Evolutionary conservation across 2,888 invertebrate species (phyloP).

Genomic region (Sepioteuthis lessoniana): DNA sequence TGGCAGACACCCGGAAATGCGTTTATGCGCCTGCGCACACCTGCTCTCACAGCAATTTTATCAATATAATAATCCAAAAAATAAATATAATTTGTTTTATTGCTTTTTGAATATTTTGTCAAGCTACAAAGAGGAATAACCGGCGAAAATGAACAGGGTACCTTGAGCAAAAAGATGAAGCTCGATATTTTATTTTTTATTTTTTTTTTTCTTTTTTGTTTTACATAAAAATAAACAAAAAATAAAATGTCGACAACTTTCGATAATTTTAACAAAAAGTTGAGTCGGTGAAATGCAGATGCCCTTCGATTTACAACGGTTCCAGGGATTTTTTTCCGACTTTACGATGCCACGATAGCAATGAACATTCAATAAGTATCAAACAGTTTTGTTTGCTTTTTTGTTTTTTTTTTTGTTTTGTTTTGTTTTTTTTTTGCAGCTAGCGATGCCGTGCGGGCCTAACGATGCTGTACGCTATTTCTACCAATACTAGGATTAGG

Average conservation of each 20-base stretch:
- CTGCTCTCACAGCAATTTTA: background rate
- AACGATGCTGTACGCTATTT: no score
- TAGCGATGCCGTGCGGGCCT: no score
- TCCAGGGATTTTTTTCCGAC: no score
- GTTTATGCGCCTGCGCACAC: slow-evolving; percentile 8
- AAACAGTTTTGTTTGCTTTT: no score
- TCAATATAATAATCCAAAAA: slow-evolving; percentile 1
- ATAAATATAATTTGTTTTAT: background rate
- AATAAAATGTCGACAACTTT: background rate
- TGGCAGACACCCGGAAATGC: slow-evolving; percentile 7
- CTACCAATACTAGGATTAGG: no score
- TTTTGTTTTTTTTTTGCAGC: no score
- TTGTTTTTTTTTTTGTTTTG: no score
- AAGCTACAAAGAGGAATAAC: background rate
- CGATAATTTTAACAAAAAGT: background rate
- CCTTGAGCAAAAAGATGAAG: background rate
- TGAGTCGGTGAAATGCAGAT: background rate
- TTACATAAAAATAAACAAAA: background rate
- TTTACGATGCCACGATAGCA: no score
- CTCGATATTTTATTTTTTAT: background rate
- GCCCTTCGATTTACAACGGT: no score
- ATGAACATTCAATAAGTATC: no score
- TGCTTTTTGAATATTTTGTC: slow-evolving; percentile 8
- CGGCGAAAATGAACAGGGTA: background rate
- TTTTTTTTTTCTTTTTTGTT: background rate